Conservation (phyloP, 2,888 invertebrate species). For the Belgica antarctica region DNA sequence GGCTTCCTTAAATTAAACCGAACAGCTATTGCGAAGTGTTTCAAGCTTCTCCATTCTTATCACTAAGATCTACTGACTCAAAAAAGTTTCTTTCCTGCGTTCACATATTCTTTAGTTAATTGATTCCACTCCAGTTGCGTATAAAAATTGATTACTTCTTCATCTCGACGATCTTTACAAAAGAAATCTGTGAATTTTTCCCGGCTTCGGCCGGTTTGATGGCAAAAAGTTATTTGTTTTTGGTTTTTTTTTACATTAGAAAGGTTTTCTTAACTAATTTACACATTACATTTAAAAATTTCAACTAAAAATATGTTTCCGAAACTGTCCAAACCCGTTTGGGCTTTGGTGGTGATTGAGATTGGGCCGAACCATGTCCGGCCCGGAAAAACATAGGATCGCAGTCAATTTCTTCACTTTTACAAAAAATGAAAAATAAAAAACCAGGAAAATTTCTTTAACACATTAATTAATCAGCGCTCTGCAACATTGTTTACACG, state of each 20-base stretch:
- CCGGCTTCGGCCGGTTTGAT: not conserved
- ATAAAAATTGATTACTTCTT: slow-evolving; percentile 18
- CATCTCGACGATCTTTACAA: too few species aligned
- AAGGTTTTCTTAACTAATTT: not conserved
- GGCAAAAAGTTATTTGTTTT: slow-evolving; percentile 18
- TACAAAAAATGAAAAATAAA: not conserved
- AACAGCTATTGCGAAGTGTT: slow-evolving; percentile 13
- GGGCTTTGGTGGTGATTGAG: too few species aligned
- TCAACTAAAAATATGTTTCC: too few species aligned
- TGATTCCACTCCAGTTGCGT: slow-evolving; percentile 22
- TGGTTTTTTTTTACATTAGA: slow-evolving; percentile 17
- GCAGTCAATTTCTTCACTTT: too few species aligned
- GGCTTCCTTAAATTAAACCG: slow-evolving; percentile 14
- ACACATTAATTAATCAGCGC: not conserved
- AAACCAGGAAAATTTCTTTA: too few species aligned
- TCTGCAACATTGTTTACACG: not conserved
- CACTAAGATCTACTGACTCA: slow-evolving; percentile 36
- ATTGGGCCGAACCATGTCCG: too few species aligned
- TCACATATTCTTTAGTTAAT: slow-evolving; percentile 3
- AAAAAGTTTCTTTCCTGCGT: slow-evolving; percentile 1
- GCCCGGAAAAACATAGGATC: too few species aligned
- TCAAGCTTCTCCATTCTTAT: not conserved
- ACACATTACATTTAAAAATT: too few species aligned
- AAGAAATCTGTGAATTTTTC: not conserved
- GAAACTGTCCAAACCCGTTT: too few species aligned